Base-by-base conservation (phyloP, 2,113 vertebrate species). In the Leptobrachium leishanense region DNA sequence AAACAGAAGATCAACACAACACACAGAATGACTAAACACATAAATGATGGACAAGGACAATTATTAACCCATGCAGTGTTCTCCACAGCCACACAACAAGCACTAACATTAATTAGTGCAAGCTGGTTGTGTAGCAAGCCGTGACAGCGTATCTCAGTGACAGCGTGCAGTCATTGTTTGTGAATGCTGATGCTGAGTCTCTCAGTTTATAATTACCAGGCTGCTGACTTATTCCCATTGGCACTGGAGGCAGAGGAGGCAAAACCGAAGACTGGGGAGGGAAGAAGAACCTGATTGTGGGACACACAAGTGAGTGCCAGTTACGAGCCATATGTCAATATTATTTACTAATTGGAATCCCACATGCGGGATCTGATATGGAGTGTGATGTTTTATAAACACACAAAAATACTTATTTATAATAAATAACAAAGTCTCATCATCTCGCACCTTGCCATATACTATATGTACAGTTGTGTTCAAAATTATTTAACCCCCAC, bases 171-270 rank as follows among this genome's bases (percentile, higher is more conserved):
- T 4, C 67, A 39, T 77, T 77, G 76, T 77, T 62, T 77, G 76
- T 54, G 31, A 67, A 62, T 68, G 75, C 65, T 76, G 43, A 68
- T 76, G 50, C 65, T 39, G 53, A 57, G 65, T 50, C 75, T 77
- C 69, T 50, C 44, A 59, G 41, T 69, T 69, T 77, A 77, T 77
- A 77, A 77, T 77, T 77, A 77, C 41, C 59, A 62, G 15, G 40
- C 67, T 71, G 40, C 67, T 71, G 54, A 69, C n/a, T 7, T 57
- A 44, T 54, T 77, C 67, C 76, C 76, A 31, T 41, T 43, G 67
- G 59, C 41, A 77, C 43, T 69, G 67, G 15, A 10, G 67, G 20
- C 43, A 46, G 68, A 31, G 68, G 76, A 77, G 76, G 76, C 54
- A 77, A 77, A 77, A 77, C 20, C 8, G n/a, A 1, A 68, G 20